Conservation (phyloP, 2,113 vertebrate genomes). For the Psittacula cyanocephala region DNA sequence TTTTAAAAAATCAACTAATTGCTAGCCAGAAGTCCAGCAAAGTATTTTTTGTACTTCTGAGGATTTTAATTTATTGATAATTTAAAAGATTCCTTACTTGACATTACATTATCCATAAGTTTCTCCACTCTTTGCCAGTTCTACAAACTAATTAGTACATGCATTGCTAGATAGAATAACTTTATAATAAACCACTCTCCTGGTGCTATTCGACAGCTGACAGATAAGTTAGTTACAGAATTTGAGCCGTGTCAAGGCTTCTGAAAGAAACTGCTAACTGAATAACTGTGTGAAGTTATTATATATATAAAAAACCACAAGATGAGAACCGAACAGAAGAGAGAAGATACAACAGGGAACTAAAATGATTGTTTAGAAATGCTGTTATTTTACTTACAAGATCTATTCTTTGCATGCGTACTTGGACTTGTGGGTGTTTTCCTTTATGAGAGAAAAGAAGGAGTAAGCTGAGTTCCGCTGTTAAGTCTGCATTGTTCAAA, state of each 20-base stretch:
- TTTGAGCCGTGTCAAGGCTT: neutral
- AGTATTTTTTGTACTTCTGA: neutral
- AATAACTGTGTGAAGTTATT: neutral
- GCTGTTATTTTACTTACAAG: neutral
- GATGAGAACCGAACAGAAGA: neutral
- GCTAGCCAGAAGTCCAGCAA: neutral
- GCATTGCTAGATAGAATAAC: neutral
- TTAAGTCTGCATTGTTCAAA: neutral
- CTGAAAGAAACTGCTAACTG: neutral
- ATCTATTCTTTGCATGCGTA: neutral
- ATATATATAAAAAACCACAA: neutral
- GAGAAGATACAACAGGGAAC: neutral
- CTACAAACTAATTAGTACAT: neutral
- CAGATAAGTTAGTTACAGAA: neutral
- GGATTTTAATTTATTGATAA: neutral
- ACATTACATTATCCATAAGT: neutral
- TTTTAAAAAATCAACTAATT: neutral
- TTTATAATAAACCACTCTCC: neutral
- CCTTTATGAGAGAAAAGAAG: constrained; percentile 3
- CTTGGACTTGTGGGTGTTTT: neutral
- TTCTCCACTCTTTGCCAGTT: neutral
- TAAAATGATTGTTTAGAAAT: neutral
- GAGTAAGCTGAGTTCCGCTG: neutral
- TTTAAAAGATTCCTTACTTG: neutral
- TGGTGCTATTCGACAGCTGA: neutral